Evolutionary conservation across 23 tunicate genomes (phyloP), one percentile per base, ranked within the genome.

Genomic region (Halocynthia aurantium): DNA sequence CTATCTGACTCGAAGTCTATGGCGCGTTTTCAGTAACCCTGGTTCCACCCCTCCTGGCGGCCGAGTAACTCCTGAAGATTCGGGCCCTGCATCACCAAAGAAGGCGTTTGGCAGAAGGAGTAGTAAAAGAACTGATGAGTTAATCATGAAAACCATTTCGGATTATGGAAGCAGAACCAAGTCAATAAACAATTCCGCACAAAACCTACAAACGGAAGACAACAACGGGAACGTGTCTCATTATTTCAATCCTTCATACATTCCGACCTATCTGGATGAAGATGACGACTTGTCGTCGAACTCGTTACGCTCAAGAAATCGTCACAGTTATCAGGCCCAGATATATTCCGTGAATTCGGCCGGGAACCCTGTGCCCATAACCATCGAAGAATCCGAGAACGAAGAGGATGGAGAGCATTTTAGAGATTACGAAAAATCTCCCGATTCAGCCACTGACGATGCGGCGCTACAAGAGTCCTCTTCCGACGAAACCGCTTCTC

Each of bases 331-430:
- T 61, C 83, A 87, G 17, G 80, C 86, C 21, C 75, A 65, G n/a
- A 87, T 87, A 2, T 82, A 82, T 82, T 77, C 93, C 0, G 93
- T 82, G 2, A 87, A 87, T 55, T 82, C 93, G 7, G 93, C 86
- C 7, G 93, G 93, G 13, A 75, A 75, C 12, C 93, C 86, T 55
- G 80, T 87, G 22, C 93, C 93, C 7, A 82, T 87, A 22, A 87
- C 93, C 6, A 87, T 87, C 17, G 86, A 87, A 71, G 85, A 82
- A 57, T 74, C 78, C 8, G 78, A 74, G 55, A 74, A 74, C 18
- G 81, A 74, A 52, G 80, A 67, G 6, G 51, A 85, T 53, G 81
- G 58, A 6, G 84, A 72, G 5, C 17, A 52, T 7, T 74, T 61
- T 58, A 49, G 70, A 70, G 80, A 76, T 77, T 51, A 82, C 7